A percentile compares a stretch with the other conserved stretches of the same genome.
Evolutionary conservation across 2,113 vertebrate species (phyloP).

Genomic region (Aldabrachelys gigantea): DNA sequence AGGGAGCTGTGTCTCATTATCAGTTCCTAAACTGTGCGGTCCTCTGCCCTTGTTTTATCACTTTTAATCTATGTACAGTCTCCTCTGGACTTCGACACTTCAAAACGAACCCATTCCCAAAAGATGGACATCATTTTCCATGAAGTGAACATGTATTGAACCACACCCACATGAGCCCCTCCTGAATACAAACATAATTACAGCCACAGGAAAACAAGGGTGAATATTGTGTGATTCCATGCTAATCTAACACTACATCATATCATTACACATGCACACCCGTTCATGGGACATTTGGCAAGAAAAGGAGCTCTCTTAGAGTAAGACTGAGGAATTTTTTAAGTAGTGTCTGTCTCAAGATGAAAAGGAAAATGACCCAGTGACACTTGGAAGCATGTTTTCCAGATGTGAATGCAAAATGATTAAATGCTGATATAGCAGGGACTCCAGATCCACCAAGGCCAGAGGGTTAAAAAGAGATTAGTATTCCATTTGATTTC

Average conservation of each 20-base stretch:
- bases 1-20: neutral
- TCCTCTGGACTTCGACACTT: neutral
- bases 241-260: neutral
- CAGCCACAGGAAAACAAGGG: neutral
- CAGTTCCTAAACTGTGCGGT: neutral
- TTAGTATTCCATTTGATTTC: conserved; percentile 18
- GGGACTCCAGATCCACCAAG: conserved; percentile 43
- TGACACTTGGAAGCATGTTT: conserved; percentile 62
- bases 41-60: conserved; percentile 50
- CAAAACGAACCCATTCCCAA: conserved; percentile 47
- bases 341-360: conserved; percentile 64
- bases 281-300: conserved; percentile 69
- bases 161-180: conserved; percentile 49
- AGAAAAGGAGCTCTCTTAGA: conserved; percentile 51
- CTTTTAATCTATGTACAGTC: conserved; percentile 52
- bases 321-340: conserved; percentile 70
- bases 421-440: conserved; percentile 58
- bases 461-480: conserved; percentile 59
- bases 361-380: conserved; percentile 69
- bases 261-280: conserved; percentile 23
- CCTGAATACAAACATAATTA: neutral
- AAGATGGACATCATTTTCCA: conserved; percentile 40
- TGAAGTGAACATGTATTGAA: conserved; percentile 41
- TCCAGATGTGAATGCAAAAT: conserved; percentile 71
- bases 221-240: conserved; percentile 1